Conservation (phyloP, 2,888 invertebrate species). For the Patella ulyssiponensis region DNA sequence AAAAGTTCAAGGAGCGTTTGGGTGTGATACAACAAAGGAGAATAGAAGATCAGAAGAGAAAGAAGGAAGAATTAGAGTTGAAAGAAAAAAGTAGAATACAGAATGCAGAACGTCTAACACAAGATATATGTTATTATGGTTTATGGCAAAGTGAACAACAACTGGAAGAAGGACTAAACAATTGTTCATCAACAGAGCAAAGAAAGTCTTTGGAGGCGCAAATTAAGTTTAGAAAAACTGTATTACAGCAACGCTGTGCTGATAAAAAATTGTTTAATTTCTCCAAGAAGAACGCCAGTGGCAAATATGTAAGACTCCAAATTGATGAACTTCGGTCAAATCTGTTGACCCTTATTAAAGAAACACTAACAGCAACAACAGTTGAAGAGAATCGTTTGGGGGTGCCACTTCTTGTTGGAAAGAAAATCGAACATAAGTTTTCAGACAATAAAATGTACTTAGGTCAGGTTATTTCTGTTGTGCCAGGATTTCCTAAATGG, state of each 20-base stretch:
- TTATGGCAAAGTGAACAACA: conserved; percentile 10
- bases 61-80: too few relatives aligned
- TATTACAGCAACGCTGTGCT: background rate
- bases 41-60: too few relatives aligned
- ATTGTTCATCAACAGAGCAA: conserved; percentile 1
- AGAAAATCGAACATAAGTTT: conserved; percentile 1
- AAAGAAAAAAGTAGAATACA: too few relatives aligned
- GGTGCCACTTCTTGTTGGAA: background rate
- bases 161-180: conserved; percentile 7
- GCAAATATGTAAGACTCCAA: conserved; percentile 1
- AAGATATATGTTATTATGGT: conserved; percentile 15
- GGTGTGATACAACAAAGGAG: conserved; percentile 5
- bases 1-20: background rate
- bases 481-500: conserved; percentile 20
- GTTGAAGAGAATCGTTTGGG: conserved; percentile 11
- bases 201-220: conserved; percentile 5
- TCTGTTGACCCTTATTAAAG: background rate
- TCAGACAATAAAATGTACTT: background rate
- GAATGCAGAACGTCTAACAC: background rate
- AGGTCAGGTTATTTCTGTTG: conserved; percentile 19
- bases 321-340: background rate
- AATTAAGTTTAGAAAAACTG: conserved; percentile 10
- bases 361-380: background rate
- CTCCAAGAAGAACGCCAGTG: background rate
- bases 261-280: conserved; percentile 7